Evolutionary conservation across 2,888 invertebrate genomes (phyloP).

Genomic region (Eupelmus urozonus): DNA sequence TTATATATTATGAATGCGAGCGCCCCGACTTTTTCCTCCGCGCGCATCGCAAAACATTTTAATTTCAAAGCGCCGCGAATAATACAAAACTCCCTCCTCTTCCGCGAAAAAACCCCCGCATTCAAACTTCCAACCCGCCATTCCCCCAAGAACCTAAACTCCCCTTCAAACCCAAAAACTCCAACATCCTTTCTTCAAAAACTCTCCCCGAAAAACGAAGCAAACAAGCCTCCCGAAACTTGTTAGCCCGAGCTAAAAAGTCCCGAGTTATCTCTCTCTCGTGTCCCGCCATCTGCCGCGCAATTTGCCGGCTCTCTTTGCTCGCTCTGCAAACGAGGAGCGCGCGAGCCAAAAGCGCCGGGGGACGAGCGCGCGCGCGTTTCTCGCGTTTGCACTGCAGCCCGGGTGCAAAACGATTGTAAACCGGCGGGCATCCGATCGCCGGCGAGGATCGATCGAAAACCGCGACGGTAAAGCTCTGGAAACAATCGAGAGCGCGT

Average conservation of each 20-base stretch:
- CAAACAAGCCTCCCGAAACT: conserved; percentile 26
- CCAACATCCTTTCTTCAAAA: neutral
- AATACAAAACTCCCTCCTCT: neutral
- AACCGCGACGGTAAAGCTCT: conserved; percentile 46
- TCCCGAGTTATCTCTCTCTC: conserved; percentile 57
- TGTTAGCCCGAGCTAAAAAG: conserved; percentile 53
- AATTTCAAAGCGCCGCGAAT: neutral
- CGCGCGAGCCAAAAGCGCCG: conserved; percentile 33
- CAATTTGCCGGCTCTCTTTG: neutral
- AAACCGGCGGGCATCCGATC: conserved; percentile 45
- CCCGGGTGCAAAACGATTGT: conserved; percentile 54
- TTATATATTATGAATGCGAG: neutral
- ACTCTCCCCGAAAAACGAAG: neutral
- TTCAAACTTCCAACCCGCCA: neutral
- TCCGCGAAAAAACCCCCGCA: neutral
- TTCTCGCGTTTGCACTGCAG: conserved; percentile 8
- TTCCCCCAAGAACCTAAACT: neutral
- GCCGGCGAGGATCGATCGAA: conserved; percentile 27
- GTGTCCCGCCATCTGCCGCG: conserved; percentile 55
- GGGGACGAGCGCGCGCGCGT: neutral
- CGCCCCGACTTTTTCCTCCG: neutral
- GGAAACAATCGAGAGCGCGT: conserved; percentile 43
- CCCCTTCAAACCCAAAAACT: neutral
- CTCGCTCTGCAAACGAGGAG: conserved; percentile 43
- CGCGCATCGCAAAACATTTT: neutral